These are phyloP conservation scores for Salticus scenicus DNA, from an alignment of 2,888 invertebrate genomes.

Conservation along the genomic window DNA sequence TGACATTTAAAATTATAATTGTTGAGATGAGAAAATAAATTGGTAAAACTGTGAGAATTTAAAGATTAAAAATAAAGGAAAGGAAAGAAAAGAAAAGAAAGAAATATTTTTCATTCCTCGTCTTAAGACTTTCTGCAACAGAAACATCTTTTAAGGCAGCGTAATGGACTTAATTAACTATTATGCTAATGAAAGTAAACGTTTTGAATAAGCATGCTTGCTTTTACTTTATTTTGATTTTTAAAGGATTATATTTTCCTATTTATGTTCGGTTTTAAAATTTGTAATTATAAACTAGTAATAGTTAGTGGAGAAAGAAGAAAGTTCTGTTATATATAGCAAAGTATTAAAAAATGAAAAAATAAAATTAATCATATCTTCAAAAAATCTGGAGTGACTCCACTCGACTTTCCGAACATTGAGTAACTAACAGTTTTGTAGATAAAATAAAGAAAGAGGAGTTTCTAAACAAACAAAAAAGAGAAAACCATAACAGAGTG, in stretches of 20 bases:
- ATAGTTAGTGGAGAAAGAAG: background rate
- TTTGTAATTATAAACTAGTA: background rate
- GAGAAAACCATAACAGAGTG: too few species aligned
- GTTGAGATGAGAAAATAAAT: background rate
- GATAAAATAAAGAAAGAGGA: too few species aligned
- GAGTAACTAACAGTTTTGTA: too few species aligned
- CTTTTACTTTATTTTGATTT: background rate
- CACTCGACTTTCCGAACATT: too few species aligned
- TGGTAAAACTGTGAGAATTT: background rate
- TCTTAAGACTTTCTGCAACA: background rate
- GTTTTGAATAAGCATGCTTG: background rate
- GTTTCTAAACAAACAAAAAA: too few species aligned
- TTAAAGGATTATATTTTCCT: background rate
- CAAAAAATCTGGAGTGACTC: too few species aligned
- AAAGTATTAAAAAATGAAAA: too few species aligned
- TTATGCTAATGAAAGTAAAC: background rate
- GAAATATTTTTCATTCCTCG: background rate
- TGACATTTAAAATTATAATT: too few species aligned
- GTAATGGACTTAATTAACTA: conserved; percentile 11
- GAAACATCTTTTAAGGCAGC: background rate
- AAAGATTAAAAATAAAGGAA: too few species aligned
- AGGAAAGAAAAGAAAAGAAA: background rate
- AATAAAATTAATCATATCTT: too few species aligned
- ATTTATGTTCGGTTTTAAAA: background rate
- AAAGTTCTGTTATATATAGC: too few species aligned